Percentiles rank a stretch among this genome's conserved stretches.
Evolutionary conservation across 2,797 vertebrate species (phyloP).

Genomic region (Percopsis omiscomaycus): DNA sequence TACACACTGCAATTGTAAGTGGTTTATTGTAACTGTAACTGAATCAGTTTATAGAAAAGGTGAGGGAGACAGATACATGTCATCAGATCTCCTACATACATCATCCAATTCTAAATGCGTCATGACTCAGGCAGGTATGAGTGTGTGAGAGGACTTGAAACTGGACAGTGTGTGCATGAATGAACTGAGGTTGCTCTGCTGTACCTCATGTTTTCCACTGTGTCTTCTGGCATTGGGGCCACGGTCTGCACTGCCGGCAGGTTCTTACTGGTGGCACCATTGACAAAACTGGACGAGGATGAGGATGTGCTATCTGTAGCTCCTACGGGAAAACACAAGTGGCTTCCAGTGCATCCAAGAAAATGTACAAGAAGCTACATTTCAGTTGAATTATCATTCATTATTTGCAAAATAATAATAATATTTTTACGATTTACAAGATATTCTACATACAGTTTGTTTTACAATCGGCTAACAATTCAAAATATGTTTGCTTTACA

Average conservation of each 20-base stretch:
- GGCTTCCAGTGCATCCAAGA: neutral
- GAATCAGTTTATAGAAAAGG: no score
- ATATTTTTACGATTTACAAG: neutral
- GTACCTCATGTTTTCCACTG: conserved; percentile 95
- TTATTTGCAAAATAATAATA: neutral
- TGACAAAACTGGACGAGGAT: conserved; percentile 93
- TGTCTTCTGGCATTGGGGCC: conserved; percentile 97
- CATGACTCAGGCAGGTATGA: neutral
- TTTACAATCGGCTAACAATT: no score
- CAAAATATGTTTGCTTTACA: no score
- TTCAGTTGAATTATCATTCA: neutral
- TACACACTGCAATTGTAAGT: no score
- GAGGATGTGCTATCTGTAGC: conserved; percentile 88
- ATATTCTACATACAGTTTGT: neutral
- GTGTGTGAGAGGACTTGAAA: no score
- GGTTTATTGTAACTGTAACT: no score
- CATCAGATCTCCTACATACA: no score
- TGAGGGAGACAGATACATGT: neutral
- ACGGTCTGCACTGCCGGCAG: conserved; percentile 96
- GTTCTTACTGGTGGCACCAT: conserved; percentile 96
- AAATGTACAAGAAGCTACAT: no score
- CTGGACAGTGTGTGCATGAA: no score
- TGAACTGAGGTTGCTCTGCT: neutral
- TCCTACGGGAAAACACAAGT: conserved; percentile 75
- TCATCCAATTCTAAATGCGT: no score